Evolutionary conservation across 2,888 invertebrate species (phyloP).

Genomic region (Thera britannica): DNA sequence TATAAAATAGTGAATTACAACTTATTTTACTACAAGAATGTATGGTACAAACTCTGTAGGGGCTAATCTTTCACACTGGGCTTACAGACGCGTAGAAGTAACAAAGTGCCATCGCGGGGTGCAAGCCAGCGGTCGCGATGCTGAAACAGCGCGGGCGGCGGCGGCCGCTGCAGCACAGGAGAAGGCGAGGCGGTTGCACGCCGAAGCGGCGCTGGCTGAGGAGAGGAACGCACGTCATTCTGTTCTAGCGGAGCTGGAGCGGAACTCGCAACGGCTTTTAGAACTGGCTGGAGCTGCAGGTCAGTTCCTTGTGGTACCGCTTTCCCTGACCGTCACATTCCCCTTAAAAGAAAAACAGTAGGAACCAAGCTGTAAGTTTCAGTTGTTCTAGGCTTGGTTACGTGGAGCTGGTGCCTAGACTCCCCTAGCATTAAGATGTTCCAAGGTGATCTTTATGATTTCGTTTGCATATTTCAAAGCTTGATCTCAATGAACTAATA

Average conservation of each 20-base stretch:
- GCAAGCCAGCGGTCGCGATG: constrained; percentile 87
- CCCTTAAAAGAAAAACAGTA: no score
- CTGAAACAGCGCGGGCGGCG: constrained; percentile 86
- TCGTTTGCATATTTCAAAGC: no score
- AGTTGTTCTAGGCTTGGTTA: no score
- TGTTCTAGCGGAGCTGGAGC: constrained; percentile 89
- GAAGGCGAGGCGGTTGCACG: constrained; percentile 82
- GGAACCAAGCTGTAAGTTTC: no score
- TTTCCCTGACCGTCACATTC: no score
- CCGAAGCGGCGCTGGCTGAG: constrained; percentile 86
- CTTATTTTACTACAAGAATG: no score
- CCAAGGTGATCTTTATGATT: no score
- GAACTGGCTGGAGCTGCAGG: constrained; percentile 82
- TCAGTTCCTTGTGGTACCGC: constrained; percentile 49
- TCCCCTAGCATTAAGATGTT: no score
- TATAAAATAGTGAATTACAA: no score
- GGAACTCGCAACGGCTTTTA: constrained; percentile 89
- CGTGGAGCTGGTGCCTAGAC: no score
- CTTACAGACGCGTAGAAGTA: constrained; percentile 65
- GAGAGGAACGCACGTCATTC: constrained; percentile 90
- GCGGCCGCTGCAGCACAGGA: constrained; percentile 87
- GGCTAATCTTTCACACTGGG: not conserved
- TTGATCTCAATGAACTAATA: no score
- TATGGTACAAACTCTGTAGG: no score
- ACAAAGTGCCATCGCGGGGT: constrained; percentile 84